Evolutionary conservation across 2,888 invertebrate genomes (phyloP), one percentile per base, ranked within the genome.

Genomic region (Meloe dianella): DNA sequence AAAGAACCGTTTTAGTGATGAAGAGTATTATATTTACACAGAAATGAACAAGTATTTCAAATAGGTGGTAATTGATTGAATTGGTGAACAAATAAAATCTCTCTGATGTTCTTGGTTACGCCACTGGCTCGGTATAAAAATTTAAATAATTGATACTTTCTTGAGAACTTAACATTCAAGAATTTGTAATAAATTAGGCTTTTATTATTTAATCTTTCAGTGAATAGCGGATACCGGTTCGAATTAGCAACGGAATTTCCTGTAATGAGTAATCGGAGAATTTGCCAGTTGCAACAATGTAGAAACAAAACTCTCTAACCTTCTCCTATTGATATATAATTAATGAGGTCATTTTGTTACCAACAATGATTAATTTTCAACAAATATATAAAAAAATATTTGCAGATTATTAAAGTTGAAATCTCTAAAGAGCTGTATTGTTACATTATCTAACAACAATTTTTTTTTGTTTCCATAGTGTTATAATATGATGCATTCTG

Each of bases 351-450:
- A 51, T 51, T 51, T 5, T 51, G 9, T 51, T 47, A 51, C n/a
- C 41, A 24, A 51, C 24, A 51, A 51, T 24, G 0, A 41, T 38
- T 41, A 41, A 41, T 41, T 41, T 17, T 17, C 51, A 24, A 61
- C 57, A 61, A 60, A 20, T 22, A 9, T 24, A 24, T 22, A 1
- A 51, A 24, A 51, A 22, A 51, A 51, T 51, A 47, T 20, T 51
- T 51, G 5, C 0, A 24, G 7, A 51, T 62, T 61, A 62, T 62
- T 65, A 61, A 64, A 64, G 51, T 59, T 59, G 14, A 51, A 58
- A 29, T 35, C 61, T 62, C 65, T 22, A 54, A 62, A 62, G 65
- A 47, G 65, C 58, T 65, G 51, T 65, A 41, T 41, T 38, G 17
- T 57, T 30, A 27, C 24, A 57, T 57, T 61, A 51, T 12, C 22